These are phyloP conservation scores for Oxystoma pomonae DNA, from an alignment of 2,888 invertebrate species.

Conservation along the genomic window DNA sequence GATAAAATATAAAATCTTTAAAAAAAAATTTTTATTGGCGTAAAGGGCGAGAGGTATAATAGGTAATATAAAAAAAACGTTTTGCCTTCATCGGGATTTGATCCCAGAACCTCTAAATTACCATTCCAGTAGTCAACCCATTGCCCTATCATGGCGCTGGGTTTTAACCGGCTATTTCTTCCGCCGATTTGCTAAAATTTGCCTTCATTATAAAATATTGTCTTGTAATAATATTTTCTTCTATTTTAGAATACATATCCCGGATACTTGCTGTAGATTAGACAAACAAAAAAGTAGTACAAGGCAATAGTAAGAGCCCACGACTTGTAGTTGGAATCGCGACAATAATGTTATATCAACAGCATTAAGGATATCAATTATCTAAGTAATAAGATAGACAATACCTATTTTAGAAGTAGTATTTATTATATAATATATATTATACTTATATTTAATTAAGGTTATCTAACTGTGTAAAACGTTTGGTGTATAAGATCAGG, in stretches of 20 bases:
- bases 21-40: too few relatives aligned
- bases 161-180: too few relatives aligned
- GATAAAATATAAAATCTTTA: too few relatives aligned
- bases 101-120: too few relatives aligned
- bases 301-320: background rate
- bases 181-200: too few relatives aligned
- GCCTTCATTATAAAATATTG: too few relatives aligned
- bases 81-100: too few relatives aligned
- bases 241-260: background rate
- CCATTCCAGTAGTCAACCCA: too few relatives aligned
- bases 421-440: constrained; percentile 13
- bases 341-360: background rate
- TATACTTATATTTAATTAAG: constrained; percentile 21
- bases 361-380: background rate
- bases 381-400: background rate
- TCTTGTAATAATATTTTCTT: background rate
- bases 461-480: constrained; percentile 6
- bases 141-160: too few relatives aligned
- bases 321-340: background rate
- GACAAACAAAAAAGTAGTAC: background rate
- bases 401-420: constrained; percentile 10
- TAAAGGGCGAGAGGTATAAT: too few relatives aligned
- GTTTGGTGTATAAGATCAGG: background rate
- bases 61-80: too few relatives aligned
- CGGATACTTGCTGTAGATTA: background rate